Evolutionary conservation across 2,888 invertebrate genomes (phyloP), one percentile per base, ranked within the genome.

Genomic region (Melanotus villosus): DNA sequence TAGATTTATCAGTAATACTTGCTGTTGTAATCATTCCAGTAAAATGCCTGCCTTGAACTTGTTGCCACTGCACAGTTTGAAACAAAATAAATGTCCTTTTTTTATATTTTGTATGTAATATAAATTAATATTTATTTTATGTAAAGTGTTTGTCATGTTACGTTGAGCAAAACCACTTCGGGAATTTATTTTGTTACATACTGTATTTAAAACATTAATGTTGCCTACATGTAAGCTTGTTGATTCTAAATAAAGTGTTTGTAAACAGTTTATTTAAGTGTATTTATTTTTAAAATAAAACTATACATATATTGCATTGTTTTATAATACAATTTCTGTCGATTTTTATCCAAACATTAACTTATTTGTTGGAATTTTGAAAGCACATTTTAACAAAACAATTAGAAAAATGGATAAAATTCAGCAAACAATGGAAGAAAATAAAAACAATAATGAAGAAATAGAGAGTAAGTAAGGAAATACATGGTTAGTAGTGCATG

Each of bases 161-260:
- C 2, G n/a, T 45, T 45, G 19, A 12, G 36, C 12, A 12, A n/a
- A 2, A 50, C 26, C 12, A 12, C 1, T 50, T 47, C 7, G 23
- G 50, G 23, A 65, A 47, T 64, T 70, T 72, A 72, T 70, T 62
- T 68, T 68, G 67, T 68, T 70, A 56, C 64, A 50, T 21, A 65
- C 68, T 67, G 72, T 70, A 69, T 50, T 43, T 26, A 41, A n/a
- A 58, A 68, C 64, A 70, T 76, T 67, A 70, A 74, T 77, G 76
- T 77, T 79, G 79, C 79, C 76, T 78, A 79, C 70, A 73, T 79
- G 78, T 79, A 79, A 79, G 79, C 79, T 79, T 78, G 79, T 79
- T 79, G 77, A 77, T 78, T 76, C 74, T 66, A 63, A 76, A 76
- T 77, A 77, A 77, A 77, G 76, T 77, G 75, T 77, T 77, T 76